Evolutionary conservation across 2,888 invertebrate genomes (phyloP).

Genomic region (Diplazon laetatorius): DNA sequence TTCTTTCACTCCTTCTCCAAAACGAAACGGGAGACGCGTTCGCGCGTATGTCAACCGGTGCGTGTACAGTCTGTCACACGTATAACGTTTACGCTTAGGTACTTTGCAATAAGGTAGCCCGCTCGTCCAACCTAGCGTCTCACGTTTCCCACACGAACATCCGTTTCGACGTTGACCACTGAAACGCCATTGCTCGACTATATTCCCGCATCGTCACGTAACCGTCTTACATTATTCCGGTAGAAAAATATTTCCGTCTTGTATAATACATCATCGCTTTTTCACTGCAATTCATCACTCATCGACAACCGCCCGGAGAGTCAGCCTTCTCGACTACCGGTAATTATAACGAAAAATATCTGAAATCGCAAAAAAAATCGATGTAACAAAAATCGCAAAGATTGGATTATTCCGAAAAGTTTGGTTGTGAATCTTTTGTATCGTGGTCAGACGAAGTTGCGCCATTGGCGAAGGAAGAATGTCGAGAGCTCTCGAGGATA

Average conservation of each 20-base stretch:
- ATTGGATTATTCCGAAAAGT: too few relatives aligned
- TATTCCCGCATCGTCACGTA: constrained; percentile 13
- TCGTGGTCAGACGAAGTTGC: not conserved
- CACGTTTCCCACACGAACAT: constrained; percentile 9
- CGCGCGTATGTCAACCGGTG: constrained; percentile 1
- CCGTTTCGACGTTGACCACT: constrained; percentile 7
- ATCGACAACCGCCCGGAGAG: too few relatives aligned
- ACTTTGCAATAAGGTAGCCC: not conserved
- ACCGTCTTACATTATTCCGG: constrained; percentile 9
- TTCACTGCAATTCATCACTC: not conserved
- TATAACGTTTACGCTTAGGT: not conserved
- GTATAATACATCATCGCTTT: not conserved
- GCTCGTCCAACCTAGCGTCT: not conserved
- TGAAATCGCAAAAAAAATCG: too few relatives aligned
- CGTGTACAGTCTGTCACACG: not conserved
- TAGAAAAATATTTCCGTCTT: not conserved
- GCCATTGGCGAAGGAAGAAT: not conserved
- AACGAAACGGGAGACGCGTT: constrained; percentile 24
- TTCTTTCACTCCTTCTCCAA: not conserved
- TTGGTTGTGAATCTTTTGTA: constrained; percentile 7
- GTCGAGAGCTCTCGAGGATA: constrained; percentile 1
- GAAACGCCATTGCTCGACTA: not conserved
- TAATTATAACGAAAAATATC: too few relatives aligned
- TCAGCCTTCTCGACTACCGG: too few relatives aligned
- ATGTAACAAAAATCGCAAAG: too few relatives aligned